Evolutionary conservation across 2,888 invertebrate genomes (phyloP).

Genomic region (Catonia carolina): DNA sequence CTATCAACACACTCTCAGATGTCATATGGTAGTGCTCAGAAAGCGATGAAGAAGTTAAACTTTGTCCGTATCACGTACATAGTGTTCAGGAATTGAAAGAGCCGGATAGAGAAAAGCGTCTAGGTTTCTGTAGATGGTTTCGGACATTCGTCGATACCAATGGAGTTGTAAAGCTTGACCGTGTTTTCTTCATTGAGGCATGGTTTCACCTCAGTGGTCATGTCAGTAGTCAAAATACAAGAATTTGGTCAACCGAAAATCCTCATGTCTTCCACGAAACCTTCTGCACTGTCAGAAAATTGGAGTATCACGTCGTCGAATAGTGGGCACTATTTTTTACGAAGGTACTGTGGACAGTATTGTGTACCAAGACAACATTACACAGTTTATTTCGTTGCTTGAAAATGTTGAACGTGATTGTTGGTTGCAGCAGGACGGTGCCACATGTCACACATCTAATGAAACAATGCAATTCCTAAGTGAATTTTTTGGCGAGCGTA

Average conservation of each 20-base stretch:
- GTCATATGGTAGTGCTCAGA: constrained; percentile 4
- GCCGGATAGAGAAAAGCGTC: constrained; percentile 1
- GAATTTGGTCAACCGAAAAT: too few relatives aligned
- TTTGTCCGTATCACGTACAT: neutral
- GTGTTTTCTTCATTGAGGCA: too few relatives aligned
- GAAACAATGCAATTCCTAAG: constrained; percentile 9
- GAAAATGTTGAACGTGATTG: constrained; percentile 11
- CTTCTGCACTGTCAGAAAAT: constrained; percentile 3
- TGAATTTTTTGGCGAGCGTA: constrained; percentile 15
- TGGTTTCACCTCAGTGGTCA: too few relatives aligned
- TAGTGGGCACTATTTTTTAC: constrained; percentile 16
- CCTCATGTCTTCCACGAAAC: too few relatives aligned
- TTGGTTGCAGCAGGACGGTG: constrained; percentile 21
- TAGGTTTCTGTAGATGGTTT: neutral
- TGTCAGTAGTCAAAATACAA: too few relatives aligned
- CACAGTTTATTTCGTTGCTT: constrained; percentile 5
- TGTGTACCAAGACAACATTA: constrained; percentile 13
- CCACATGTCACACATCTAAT: constrained; percentile 18
- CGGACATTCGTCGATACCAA: neutral
- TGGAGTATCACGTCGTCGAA: constrained; percentile 7
- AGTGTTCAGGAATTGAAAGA: constrained; percentile 2
- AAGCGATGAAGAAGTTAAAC: too few relatives aligned
- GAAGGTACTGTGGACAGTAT: neutral
- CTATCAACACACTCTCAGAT: too few relatives aligned
- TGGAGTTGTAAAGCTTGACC: too few relatives aligned